Evolutionary conservation across 2,888 invertebrate genomes (phyloP), one percentile per base, ranked within the genome.

Genomic region (Hyposoter dolosus): DNA sequence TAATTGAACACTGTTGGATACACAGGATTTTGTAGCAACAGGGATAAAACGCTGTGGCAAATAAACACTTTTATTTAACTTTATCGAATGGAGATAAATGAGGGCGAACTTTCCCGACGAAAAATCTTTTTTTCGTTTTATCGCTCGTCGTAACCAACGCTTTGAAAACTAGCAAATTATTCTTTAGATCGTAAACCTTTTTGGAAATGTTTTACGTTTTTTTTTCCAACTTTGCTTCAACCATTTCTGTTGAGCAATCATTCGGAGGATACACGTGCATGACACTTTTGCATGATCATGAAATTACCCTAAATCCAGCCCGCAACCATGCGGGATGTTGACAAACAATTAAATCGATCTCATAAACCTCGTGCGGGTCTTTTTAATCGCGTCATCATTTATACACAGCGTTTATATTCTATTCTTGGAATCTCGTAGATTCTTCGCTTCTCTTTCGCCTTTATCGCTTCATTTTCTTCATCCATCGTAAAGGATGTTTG

Each of bases 321-420:
- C 72, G 17, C 77, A 65, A 40, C 56, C 65, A 71, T 65, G 40
- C 53, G 19, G 50, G 56, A 53, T 65, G n/a, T 53, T 32, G 74
- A 10, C 5, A 35, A 66, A 65, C 65, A 53, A 69, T 79, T 66
- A 15, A 82, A 80, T 83, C 76, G 71, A 76, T 85, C 80, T 63
- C 53, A 60, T 50, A 19, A 77, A 80, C 45, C 9, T 80, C 47
- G 53, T 77, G 80, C 85, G 83, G 85, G 68, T 80, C 7, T 19
- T 47, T 47, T 17, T 23, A 47, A 47, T 6, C 19, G n/a, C 28
- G 72, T 72, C 7, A 40, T 10, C 5, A 28, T 23, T 43, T 50
- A 23, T 50, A 23, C 32, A 63, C 72, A 56, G 19, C 23, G 40
- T 68, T 32, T 56, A 53, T 40, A 68, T 60, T 78, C 6, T 40